phyloP scores from a whole-genome alignment of 2,888 invertebrate species.

The Rhingia campestris region DNA sequence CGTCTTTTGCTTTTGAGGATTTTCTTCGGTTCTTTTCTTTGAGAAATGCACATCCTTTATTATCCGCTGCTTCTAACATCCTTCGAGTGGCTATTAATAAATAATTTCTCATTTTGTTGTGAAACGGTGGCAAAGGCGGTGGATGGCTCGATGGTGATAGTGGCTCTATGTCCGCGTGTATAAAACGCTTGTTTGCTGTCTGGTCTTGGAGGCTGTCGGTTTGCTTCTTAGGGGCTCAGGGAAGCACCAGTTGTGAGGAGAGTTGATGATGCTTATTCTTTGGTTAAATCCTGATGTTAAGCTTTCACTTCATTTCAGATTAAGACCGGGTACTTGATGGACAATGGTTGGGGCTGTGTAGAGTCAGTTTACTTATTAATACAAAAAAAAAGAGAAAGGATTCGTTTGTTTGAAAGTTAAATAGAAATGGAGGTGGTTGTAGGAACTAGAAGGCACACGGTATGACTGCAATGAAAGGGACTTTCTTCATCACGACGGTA shows the following conservation, averaged over 20 bases:
- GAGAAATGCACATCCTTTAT: conserved; percentile 66
- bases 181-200: conserved; percentile 69
- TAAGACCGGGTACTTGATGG: conserved; percentile 50
- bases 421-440: conserved; percentile 18
- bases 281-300: conserved; percentile 72
- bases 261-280: conserved; percentile 73
- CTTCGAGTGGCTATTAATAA: conserved; percentile 73
- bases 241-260: conserved; percentile 28
- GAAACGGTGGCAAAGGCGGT: conserved; percentile 28
- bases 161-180: conserved; percentile 53
- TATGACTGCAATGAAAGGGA: no score
- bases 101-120: conserved; percentile 73
- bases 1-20: conserved; percentile 45
- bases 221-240: conserved; percentile 58
- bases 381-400: conserved; percentile 22
- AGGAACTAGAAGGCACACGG: no score
- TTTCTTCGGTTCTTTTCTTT: conserved; percentile 52
- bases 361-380: conserved; percentile 52
- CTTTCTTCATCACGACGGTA: no score
- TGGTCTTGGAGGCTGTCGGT: conserved; percentile 52
- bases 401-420: conserved; percentile 51
- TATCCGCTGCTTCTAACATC: conserved; percentile 70
- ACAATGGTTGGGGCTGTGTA: neutral
- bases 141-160: conserved; percentile 14
- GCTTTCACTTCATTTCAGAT: conserved; percentile 74